Percentiles rank a stretch among this genome's conserved stretches.
phyloP scores from a whole-genome alignment of 2,888 invertebrate species.

The Cartodere bifasciata region DNA sequence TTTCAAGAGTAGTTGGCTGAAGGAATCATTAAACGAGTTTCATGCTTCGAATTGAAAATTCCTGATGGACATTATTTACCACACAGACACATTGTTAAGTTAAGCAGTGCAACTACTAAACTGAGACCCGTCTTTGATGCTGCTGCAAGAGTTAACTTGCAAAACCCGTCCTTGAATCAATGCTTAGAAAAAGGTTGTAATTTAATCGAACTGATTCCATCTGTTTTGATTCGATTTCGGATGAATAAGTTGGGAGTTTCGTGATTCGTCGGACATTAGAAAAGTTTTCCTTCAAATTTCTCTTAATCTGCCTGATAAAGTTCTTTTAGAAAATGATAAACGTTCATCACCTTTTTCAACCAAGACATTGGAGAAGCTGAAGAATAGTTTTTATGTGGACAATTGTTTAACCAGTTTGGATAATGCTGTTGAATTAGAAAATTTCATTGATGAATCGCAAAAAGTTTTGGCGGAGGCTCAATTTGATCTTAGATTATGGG shows the following conservation, averaged over 20 bases:
- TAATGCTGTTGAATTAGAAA: constrained; percentile 2
- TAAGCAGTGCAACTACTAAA: constrained; percentile 7
- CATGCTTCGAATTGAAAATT: too few relatives aligned
- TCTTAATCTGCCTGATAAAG: constrained; percentile 15
- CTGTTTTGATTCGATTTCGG: constrained; percentile 13
- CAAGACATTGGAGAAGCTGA: constrained; percentile 10
- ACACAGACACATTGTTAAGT: constrained; percentile 11
- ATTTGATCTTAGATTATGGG: constrained; percentile 16
- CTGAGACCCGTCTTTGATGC: constrained; percentile 10
- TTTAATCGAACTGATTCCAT: constrained; percentile 13
- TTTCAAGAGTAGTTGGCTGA: too few relatives aligned
- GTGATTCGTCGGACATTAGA: constrained; percentile 14
- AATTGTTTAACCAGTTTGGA: constrained; percentile 15
- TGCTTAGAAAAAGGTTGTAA: constrained; percentile 13
- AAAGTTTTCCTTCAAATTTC: constrained; percentile 18
- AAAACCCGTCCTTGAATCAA: constrained; percentile 5
- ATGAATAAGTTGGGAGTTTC: constrained; percentile 12
- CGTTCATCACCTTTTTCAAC: constrained; percentile 5
- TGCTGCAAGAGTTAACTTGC: neutral
- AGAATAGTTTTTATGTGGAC: constrained; percentile 15
- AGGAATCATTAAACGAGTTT: too few relatives aligned
- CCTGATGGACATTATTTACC: constrained; percentile 13
- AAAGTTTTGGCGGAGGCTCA: constrained; percentile 10
- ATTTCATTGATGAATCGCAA: constrained; percentile 11
- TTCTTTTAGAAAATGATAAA: constrained; percentile 18